Percentiles rank a stretch among this genome's conserved stretches.
These are phyloP conservation scores for Amphiura filiformis DNA, from an alignment of 35 echinoderm and acorn worm species.

Conservation along the genomic window DNA sequence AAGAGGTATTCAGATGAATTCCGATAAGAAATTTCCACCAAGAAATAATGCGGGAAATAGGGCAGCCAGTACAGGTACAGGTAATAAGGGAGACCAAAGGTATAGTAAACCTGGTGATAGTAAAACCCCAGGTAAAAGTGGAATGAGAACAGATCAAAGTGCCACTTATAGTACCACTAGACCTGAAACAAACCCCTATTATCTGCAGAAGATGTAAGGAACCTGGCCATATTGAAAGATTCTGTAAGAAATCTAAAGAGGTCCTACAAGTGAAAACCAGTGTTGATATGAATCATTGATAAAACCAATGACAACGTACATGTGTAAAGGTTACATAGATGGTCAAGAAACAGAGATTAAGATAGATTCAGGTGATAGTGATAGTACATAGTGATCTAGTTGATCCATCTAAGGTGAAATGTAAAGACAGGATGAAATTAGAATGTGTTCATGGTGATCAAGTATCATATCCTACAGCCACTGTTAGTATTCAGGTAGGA, in stretches of 20 bases:
- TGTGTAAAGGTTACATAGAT: not conserved
- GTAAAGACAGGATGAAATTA: not conserved
- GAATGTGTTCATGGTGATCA: not conserved
- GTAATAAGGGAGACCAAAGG: not conserved
- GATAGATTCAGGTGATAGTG: not conserved
- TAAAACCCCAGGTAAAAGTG: not conserved
- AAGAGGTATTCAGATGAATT: not conserved
- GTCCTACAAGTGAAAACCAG: not conserved
- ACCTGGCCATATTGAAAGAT: not conserved
- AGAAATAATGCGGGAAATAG: slow-evolving; percentile 3
- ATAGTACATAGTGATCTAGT: not conserved
- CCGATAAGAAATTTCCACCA: not conserved
- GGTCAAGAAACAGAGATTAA: not conserved
- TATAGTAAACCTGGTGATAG: not conserved
- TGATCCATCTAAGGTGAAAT: not conserved
- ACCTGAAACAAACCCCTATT: not conserved
- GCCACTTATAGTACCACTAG: not conserved
- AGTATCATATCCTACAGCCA: not conserved
- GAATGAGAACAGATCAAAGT: not conserved
- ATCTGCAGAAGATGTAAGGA: not conserved
- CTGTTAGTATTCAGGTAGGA: not conserved
- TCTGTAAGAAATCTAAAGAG: not conserved
- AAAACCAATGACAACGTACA: not conserved
- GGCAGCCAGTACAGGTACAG: not conserved
- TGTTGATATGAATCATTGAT: too few species aligned